phyloP scores from a whole-genome alignment of 2,113 vertebrate species.

The Albula goreensis region DNA sequence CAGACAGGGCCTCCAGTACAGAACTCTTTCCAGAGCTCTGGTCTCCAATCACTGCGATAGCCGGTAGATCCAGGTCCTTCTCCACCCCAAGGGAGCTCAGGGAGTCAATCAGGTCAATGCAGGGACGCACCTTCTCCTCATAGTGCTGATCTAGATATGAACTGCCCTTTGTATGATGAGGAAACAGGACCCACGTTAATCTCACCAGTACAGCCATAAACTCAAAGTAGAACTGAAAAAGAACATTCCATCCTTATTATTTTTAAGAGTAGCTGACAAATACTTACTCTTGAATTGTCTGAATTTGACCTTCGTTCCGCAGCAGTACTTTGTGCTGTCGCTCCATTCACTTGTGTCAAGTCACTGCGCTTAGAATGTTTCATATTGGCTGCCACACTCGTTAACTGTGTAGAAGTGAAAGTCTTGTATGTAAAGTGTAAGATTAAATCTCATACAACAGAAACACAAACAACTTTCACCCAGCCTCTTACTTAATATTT shows the following conservation, averaged over 20 bases:
- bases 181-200: not conserved
- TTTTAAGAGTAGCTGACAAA: not conserved
- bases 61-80: constrained; percentile 48
- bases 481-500: too few species aligned
- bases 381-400: not conserved
- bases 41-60: constrained; percentile 53
- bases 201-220: not conserved
- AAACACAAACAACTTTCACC: too few species aligned
- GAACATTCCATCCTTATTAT: not conserved
- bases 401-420: not conserved
- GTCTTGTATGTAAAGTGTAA: too few species aligned
- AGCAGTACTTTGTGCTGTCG: not conserved
- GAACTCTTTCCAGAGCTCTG: constrained; percentile 53
- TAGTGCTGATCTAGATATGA: constrained; percentile 30
- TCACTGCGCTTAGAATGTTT: not conserved
- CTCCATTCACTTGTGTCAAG: not conserved
- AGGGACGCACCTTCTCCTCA: constrained; percentile 47
- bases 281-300: not conserved
- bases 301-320: not conserved
- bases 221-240: not conserved
- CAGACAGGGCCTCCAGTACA: constrained; percentile 51
- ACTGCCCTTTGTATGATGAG: not conserved
- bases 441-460: too few species aligned
- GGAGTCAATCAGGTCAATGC: constrained; percentile 50
- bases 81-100: constrained; percentile 47